phyloP scores from a whole-genome alignment of 2,888 invertebrate genomes.

The Acleris emargana region DNA sequence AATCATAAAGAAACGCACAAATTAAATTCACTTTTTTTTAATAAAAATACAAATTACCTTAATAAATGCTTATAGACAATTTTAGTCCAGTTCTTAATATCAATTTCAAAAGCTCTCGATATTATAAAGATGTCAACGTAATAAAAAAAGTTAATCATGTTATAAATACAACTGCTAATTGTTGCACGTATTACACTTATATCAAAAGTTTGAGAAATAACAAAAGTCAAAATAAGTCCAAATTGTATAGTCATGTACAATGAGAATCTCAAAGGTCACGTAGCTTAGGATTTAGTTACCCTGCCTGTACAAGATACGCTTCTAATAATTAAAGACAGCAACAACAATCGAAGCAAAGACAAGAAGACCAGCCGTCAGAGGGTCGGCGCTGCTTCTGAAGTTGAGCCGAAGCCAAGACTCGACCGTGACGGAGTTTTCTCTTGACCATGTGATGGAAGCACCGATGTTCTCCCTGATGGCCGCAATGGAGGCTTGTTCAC shows the following conservation, averaged over 20 bases:
- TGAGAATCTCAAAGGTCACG: no score
- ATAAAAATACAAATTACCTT: conserved; percentile 18
- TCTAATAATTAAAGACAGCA: conserved; percentile 45
- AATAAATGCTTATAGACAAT: not conserved
- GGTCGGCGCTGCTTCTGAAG: conserved; percentile 52
- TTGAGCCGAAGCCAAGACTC: conserved; percentile 60
- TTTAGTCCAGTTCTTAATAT: not conserved
- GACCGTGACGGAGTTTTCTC: conserved; percentile 53
- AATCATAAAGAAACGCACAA: not conserved
- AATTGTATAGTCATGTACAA: no score
- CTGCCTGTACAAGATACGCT: no score
- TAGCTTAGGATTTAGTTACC: no score
- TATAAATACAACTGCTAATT: no score
- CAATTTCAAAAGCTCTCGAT: not conserved
- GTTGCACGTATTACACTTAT: no score
- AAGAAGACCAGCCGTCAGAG: conserved; percentile 56
- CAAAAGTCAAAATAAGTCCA: no score
- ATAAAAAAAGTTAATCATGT: no score
- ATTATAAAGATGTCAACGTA: no score
- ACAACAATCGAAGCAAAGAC: conserved; percentile 55
- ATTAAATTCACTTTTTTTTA: conserved; percentile 6
- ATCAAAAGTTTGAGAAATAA: no score
- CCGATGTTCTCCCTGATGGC: conserved; percentile 69
- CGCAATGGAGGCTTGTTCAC: conserved; percentile 61
- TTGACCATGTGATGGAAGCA: conserved; percentile 68